A percentile compares a stretch with the other conserved stretches of the same genome.
Conservation (phyloP, 1,140 invertebrate species). For the Amyelois transitella region DNA sequence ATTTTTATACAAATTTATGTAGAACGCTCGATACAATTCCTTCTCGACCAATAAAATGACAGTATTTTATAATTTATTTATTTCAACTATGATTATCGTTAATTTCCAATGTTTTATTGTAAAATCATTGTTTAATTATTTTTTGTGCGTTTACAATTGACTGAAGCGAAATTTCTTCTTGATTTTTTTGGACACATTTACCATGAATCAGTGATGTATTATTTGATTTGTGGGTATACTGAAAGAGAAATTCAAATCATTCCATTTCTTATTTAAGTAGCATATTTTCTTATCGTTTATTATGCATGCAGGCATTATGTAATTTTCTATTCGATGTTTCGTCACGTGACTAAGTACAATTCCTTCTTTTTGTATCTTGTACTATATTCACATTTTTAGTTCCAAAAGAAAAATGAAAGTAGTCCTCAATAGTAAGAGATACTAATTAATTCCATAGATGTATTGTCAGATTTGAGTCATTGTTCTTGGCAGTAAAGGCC, state of each 20-base stretch:
- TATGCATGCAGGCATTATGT: conserved; percentile 54
- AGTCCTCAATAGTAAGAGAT: conserved; percentile 29
- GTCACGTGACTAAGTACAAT: conserved; percentile 45
- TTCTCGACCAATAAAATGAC: conserved; percentile 58
- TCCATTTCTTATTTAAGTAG: conserved; percentile 62
- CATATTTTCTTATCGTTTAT: conserved; percentile 59
- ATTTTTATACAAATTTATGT: conserved; percentile 33
- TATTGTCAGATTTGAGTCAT: conserved; percentile 62
- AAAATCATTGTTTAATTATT: conserved; percentile 59
- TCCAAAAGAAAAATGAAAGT: conserved; percentile 73
- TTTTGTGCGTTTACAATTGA: conserved; percentile 66
- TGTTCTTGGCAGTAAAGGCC: conserved; percentile 20
- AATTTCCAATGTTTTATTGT: conserved; percentile 48
- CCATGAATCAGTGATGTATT: conserved; percentile 52
- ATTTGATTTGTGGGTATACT: conserved; percentile 68
- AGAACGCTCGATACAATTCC: conserved; percentile 39
- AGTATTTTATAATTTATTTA: conserved; percentile 71
- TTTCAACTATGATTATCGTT: conserved; percentile 51
- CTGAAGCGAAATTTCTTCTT: conserved; percentile 58
- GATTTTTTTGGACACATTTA: conserved; percentile 52
- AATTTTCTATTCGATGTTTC: conserved; percentile 31
- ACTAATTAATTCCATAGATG: conserved; percentile 64
- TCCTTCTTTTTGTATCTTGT: conserved; percentile 44
- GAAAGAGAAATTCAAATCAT: conserved; percentile 66
- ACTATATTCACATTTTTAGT: conserved; percentile 66